Evolutionary conservation across 1,140 invertebrate genomes (phyloP), one percentile per base, ranked within the genome.

Genomic region (Drosophila pseudoobscura): DNA sequence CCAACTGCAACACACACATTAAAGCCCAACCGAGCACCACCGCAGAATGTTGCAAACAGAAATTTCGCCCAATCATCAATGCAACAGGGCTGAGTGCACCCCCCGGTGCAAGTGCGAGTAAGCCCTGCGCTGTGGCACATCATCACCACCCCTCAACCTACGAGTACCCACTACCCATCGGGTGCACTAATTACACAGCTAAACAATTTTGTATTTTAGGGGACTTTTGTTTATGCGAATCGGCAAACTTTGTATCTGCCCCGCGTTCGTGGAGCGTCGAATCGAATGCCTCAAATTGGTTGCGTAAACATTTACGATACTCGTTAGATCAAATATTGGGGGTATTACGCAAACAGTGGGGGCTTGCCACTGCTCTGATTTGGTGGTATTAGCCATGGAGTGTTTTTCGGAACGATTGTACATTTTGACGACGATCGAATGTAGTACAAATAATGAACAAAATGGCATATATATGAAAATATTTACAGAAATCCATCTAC

Each of bases 111-210:
- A 17, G 1, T n/a, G 43, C 26, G 26, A 6, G 26, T 29, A 29
- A 29, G 15, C 64, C 43, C 29, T 11, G 9, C 31, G 9, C 43
- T 3, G 8, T 6, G 8, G 6, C 20, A 1, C 13, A 11, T 22
- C 35, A 8, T 17, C 9, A 39, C 31, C 8, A 26, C 24, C 24
- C 5, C 24, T 24, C 2, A 24, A 3, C 24, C 24, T 0, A 24
- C 15, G 15, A 15, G 15, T 15, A 15, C 24, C 24, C 4, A 0
- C 44, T 59, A 59, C 63, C 58, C 57, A 51, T 62, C 56, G 75
- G 58, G 70, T 83, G 69, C 70, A 78, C 80, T 83, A 83, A 83
- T 84, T 83, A 74, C 71, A 75, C 60, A 31, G 70, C 57, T 26
- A 83, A 78, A 82, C 75, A 75, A 75, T 83, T 80, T 76, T 41